Conservation (phyloP, 2,113 vertebrate genomes). For the Oncorhynchus tshawytscha region DNA sequence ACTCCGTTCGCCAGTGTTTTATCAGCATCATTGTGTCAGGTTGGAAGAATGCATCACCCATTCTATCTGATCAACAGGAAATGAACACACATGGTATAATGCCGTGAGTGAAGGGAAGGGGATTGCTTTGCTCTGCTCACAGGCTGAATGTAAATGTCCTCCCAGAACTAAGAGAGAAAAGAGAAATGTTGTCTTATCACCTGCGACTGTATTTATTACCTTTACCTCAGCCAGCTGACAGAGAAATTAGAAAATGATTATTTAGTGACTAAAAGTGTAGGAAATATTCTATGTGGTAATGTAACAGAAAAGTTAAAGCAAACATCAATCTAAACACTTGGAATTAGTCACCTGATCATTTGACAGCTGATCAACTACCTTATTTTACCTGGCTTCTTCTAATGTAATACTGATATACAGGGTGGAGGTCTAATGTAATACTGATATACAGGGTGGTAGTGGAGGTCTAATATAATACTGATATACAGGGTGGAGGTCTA, state of each 20-base stretch:
- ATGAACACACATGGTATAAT: constrained; percentile 77
- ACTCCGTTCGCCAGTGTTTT: constrained; percentile 91
- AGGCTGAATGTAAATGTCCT: constrained; percentile 73
- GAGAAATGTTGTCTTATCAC: constrained; percentile 60
- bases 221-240: constrained; percentile 66
- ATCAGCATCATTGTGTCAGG: constrained; percentile 84
- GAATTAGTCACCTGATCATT: constrained; percentile 37
- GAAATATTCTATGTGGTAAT: constrained; percentile 41
- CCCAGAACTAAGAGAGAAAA: constrained; percentile 43
- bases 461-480: no score
- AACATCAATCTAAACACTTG: constrained; percentile 54
- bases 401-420: not conserved
- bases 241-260: constrained; percentile 66
- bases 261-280: constrained; percentile 64
- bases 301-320: constrained; percentile 14
- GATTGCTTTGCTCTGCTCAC: constrained; percentile 70
- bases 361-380: not conserved
- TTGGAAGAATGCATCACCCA: constrained; percentile 79
- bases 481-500: no score
- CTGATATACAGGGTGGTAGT: no score
- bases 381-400: not conserved
- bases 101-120: constrained; percentile 68
- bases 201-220: constrained; percentile 67
- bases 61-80: constrained; percentile 89
- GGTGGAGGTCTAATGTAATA: no score